Percentiles rank a stretch among this genome's conserved stretches.
Conservation (phyloP, 1,140 invertebrate species). For the Papilio helenus region DNA sequence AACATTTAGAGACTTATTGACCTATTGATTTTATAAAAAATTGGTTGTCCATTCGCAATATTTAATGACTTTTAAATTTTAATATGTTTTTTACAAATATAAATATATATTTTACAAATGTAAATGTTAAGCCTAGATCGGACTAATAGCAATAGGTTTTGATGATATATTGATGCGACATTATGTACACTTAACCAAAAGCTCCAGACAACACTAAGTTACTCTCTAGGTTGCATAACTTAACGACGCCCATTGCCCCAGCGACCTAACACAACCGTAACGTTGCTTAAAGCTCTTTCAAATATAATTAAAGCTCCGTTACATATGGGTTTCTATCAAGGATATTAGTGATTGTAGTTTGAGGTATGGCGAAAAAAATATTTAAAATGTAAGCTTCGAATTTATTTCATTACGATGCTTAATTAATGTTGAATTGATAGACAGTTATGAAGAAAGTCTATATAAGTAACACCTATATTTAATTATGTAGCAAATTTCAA, state of each 20-base stretch:
- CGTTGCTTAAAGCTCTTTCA: not conserved
- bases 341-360: not conserved
- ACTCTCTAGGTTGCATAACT: not conserved
- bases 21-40: too few species aligned
- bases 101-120: too few species aligned
- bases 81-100: not conserved
- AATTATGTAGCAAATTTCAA: too few species aligned
- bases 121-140: not conserved
- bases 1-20: too few species aligned
- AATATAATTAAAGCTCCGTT: not conserved
- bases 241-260: not conserved
- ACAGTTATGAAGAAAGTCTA: too few species aligned
- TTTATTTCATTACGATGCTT: too few species aligned
- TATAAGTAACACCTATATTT: too few species aligned
- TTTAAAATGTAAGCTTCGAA: not conserved
- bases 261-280: not conserved
- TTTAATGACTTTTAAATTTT: not conserved
- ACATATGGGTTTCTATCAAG: not conserved
- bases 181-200: not conserved
- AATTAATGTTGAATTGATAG: too few species aligned
- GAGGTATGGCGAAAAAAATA: not conserved
- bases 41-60: too few species aligned
- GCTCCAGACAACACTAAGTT: not conserved
- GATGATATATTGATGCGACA: not conserved
- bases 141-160: too few species aligned